phyloP scores from a whole-genome alignment of 2,113 vertebrate species.

The Cynopterus brachyotis region DNA sequence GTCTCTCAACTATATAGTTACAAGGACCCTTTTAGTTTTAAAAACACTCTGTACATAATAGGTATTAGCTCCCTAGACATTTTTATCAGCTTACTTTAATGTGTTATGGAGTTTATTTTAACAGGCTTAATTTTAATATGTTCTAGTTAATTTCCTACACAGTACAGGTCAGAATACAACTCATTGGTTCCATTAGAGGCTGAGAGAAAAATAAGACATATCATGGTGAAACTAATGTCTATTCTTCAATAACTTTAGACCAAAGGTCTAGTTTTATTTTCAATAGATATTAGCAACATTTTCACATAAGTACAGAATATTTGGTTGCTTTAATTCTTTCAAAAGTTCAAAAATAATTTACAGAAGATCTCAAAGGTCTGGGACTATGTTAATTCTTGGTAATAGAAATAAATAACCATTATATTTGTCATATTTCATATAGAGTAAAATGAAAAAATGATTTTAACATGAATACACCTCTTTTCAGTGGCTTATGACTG shows the following conservation, averaged over 20 bases:
- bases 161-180: neutral
- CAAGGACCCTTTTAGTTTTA: neutral
- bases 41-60: neutral
- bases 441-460: neutral
- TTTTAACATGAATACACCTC: neutral
- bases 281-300: constrained; percentile 35
- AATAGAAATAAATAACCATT: constrained; percentile 47
- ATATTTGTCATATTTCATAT: constrained; percentile 27
- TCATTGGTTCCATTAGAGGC: neutral
- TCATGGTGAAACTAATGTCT: neutral
- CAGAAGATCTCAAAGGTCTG: neutral
- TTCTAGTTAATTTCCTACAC: constrained; percentile 40
- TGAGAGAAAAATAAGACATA: neutral
- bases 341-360: constrained; percentile 52
- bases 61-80: neutral
- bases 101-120: neutral
- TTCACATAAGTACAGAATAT: constrained; percentile 18
- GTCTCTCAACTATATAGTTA: neutral
- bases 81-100: neutral
- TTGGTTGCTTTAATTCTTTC: neutral
- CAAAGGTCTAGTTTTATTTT: constrained; percentile 47
- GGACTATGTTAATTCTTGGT: neutral
- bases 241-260: constrained; percentile 1
- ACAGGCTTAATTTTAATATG: constrained; percentile 30
- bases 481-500: neutral